Evolutionary conservation across 2,888 invertebrate species (phyloP).

Genomic region (Apantesis nais): DNA sequence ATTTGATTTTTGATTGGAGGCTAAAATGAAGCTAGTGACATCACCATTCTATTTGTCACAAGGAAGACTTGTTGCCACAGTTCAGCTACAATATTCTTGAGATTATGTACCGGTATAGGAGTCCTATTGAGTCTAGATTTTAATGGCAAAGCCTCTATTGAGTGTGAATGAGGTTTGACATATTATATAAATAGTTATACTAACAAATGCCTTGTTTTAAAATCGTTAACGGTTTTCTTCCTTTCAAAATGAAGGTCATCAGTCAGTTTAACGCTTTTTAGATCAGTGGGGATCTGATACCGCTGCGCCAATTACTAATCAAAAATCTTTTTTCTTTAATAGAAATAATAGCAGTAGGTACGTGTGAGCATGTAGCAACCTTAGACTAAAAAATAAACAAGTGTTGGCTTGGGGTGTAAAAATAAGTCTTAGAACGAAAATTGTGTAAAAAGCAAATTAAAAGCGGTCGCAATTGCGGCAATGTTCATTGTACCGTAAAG

Average conservation of each 20-base stretch:
- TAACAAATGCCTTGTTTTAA: background rate
- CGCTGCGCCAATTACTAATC: background rate
- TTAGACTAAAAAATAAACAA: background rate
- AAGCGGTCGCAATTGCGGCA: background rate
- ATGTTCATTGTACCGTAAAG: background rate
- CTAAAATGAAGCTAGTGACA: background rate
- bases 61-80: background rate
- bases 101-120: too few species aligned
- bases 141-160: too few species aligned
- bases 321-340: background rate
- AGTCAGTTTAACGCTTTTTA: background rate
- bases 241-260: background rate
- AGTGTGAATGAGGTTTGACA: background rate
- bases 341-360: background rate
- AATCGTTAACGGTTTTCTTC: background rate
- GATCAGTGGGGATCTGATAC: background rate
- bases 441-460: background rate
- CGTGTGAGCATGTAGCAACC: constrained; percentile 4
- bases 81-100: background rate
- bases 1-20: background rate
- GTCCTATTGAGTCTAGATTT: too few species aligned
- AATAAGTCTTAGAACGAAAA: background rate
- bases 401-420: background rate
- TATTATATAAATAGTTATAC: too few species aligned
- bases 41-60: background rate